Conservation (phyloP, 2,888 invertebrate species). For the Phrixothrix hirtus region DNA sequence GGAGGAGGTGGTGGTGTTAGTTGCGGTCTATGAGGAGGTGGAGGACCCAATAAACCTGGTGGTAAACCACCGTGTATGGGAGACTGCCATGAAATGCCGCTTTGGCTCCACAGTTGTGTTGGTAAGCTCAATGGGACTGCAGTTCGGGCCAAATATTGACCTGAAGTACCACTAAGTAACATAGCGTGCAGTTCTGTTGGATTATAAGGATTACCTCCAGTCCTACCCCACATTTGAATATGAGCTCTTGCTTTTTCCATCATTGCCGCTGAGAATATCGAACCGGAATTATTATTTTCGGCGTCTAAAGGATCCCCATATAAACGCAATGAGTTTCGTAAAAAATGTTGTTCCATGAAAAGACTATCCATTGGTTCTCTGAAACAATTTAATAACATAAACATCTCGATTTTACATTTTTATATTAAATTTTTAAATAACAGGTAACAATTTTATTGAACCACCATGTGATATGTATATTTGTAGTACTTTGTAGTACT, state of each 20-base stretch:
- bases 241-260: constrained; percentile 63
- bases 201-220: constrained; percentile 59
- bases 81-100: constrained; percentile 47
- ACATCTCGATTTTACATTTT: no score
- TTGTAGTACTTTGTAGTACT: no score
- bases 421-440: no score
- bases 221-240: constrained; percentile 60
- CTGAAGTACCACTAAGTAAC: constrained; percentile 49
- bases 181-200: constrained; percentile 54
- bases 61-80: constrained; percentile 53
- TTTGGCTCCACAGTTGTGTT: constrained; percentile 57
- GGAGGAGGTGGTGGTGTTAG: constrained; percentile 56
- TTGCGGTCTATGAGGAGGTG: constrained; percentile 51
- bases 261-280: constrained; percentile 58
- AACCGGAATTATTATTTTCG: constrained; percentile 54
- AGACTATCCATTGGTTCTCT: constrained; percentile 79
- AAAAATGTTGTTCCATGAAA: constrained; percentile 76
- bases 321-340: constrained; percentile 63
- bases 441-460: no score
- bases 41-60: constrained; percentile 53
- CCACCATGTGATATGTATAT: no score
- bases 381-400: no score
- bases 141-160: constrained; percentile 51
- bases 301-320: constrained; percentile 61
- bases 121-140: constrained; percentile 51